phyloP scores from a whole-genome alignment of 2,797 vertebrate genomes.

The Sebastes vulpes region DNA sequence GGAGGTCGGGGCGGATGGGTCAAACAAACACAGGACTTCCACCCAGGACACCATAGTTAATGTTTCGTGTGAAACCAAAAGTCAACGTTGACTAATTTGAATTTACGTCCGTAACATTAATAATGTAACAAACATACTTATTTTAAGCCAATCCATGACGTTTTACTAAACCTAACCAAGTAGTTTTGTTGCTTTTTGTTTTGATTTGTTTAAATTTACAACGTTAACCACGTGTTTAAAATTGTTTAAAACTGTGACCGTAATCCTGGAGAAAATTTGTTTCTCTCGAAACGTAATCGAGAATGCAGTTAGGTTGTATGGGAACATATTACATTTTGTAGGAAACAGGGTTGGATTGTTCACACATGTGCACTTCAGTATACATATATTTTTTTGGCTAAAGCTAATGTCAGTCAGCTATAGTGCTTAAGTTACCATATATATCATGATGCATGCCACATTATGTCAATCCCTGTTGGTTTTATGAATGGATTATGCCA shows the following conservation, averaged over 20 bases:
- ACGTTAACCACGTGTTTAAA: not conserved
- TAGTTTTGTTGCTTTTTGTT: not conserved
- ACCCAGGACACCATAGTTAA: no score
- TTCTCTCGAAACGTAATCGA: not conserved
- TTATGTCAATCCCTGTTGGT: not conserved
- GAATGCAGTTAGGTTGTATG: not conserved
- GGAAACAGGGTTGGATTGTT: not conserved
- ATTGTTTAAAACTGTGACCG: not conserved
- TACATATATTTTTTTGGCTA: not conserved
- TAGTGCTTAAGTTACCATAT: not conserved
- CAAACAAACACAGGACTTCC: not conserved
- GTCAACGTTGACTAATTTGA: not conserved
- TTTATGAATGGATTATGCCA: not conserved
- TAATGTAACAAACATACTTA: not conserved
- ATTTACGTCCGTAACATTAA: not conserved
- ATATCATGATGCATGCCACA: not conserved
- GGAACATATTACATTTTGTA: not conserved
- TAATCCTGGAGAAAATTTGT: no score
- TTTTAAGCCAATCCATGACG: not conserved
- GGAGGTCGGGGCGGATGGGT: not conserved
- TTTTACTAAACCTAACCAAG: not conserved
- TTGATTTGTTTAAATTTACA: no score
- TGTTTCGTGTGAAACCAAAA: not conserved
- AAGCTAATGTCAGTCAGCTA: not conserved
- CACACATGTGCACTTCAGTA: not conserved